Conservation (phyloP, 2,113 vertebrate genomes). For the Tonatia bakeri region DNA sequence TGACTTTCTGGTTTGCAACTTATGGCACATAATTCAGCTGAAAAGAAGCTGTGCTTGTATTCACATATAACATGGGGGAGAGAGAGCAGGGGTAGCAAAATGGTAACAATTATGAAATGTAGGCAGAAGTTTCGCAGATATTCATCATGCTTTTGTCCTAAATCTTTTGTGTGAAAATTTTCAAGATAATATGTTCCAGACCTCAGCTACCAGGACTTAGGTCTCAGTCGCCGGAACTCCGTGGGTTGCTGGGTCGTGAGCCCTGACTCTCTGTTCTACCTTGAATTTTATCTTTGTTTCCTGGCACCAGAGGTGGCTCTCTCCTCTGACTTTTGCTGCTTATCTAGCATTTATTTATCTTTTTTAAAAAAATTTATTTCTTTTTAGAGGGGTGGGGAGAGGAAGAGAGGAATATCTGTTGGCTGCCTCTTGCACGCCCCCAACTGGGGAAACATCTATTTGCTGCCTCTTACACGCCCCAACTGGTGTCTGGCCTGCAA, state of each 20-base stretch:
- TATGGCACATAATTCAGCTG: neutral
- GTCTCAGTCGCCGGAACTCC: neutral
- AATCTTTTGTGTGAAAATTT: neutral
- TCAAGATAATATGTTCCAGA: neutral
- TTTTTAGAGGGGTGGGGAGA: no score
- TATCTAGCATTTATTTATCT: neutral
- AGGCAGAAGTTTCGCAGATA: neutral
- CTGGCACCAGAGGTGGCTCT: neutral
- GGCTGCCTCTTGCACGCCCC: no score
- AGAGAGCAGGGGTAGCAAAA: neutral
- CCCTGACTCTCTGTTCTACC: neutral
- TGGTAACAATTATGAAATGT: neutral
- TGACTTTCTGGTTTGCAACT: neutral
- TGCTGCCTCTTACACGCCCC: no score
- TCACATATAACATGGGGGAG: neutral
- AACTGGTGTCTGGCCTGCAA: no score
- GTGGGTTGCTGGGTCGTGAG: neutral
- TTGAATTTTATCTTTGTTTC: neutral
- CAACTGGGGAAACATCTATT: no score
- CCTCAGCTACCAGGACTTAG: neutral
- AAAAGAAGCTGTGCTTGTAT: neutral
- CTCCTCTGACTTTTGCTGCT: neutral
- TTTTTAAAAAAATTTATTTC: no score
- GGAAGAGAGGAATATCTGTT: no score
- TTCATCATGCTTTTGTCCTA: neutral